A percentile compares a stretch with the other conserved stretches of the same genome.
These are phyloP conservation scores for Phytoseiulus persimilis DNA, from an alignment of 2,888 invertebrate genomes.

Conservation along the genomic window DNA sequence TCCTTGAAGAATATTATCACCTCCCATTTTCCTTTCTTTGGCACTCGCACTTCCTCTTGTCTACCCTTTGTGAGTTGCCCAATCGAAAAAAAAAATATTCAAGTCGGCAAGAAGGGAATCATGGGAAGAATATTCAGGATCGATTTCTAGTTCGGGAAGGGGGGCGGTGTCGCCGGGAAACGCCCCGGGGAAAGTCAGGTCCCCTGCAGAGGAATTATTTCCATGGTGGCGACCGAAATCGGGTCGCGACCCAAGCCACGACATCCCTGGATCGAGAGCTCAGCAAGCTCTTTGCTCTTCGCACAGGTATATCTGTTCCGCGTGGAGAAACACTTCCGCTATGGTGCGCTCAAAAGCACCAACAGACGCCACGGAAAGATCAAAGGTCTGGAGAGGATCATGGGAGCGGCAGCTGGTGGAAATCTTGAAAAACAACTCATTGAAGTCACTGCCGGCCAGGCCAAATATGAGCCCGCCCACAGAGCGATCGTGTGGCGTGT, in stretches of 20 bases:
- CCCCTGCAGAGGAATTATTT: too few species aligned
- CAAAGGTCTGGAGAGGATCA: conserved; percentile 74
- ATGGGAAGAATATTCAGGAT: too few species aligned
- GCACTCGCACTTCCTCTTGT: too few species aligned
- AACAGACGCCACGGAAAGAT: conserved; percentile 56
- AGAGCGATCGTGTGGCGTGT: conserved; percentile 96
- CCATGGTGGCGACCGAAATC: too few species aligned
- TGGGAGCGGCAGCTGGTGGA: conserved; percentile 69
- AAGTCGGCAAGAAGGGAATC: too few species aligned
- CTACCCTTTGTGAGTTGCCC: too few species aligned
- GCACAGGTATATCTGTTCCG: conserved; percentile 72
- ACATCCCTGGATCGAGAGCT: neutral
- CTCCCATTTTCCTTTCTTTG: too few species aligned
- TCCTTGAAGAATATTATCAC: too few species aligned
- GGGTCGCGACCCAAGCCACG: neutral
- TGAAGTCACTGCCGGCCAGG: conserved; percentile 89
- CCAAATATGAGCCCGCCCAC: conserved; percentile 98
- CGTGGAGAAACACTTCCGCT: conserved; percentile 93
- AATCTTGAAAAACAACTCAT: conserved; percentile 81
- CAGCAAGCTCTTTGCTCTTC: neutral
- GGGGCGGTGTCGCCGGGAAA: too few species aligned
- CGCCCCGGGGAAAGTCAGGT: too few species aligned
- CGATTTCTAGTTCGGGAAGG: too few species aligned
- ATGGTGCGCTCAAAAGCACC: conserved; percentile 91
- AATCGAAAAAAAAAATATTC: too few species aligned